Evolutionary conservation across 2,888 invertebrate species (phyloP).

Genomic region (Heliothis peltigera): DNA sequence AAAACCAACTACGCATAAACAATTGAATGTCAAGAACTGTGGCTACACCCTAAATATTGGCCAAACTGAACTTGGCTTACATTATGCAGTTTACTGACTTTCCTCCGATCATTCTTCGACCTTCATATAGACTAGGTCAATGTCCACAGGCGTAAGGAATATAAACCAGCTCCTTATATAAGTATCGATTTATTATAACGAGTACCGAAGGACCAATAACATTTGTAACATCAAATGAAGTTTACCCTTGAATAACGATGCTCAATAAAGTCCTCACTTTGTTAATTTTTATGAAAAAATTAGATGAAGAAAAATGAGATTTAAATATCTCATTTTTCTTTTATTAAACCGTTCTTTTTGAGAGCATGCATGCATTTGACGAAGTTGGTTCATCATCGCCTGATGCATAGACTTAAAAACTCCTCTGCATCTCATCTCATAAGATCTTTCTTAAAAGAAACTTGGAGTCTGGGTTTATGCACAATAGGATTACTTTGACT

Average conservation of each 20-base stretch:
- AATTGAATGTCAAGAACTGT: conserved; percentile 28
- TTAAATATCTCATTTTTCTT: not conserved
- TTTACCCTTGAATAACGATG: not conserved
- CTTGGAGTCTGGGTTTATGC: no score
- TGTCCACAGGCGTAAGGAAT: conserved; percentile 32
- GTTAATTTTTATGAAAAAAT: not conserved
- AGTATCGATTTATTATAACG: conserved; percentile 10
- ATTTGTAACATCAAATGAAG: not conserved
- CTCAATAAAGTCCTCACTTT: not conserved
- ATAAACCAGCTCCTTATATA: conserved; percentile 15
- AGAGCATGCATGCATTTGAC: no score
- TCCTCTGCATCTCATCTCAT: no score
- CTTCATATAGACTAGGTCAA: conserved; percentile 51
- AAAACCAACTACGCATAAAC: not conserved
- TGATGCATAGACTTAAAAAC: no score
- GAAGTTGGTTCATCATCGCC: no score
- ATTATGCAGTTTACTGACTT: conserved; percentile 15
- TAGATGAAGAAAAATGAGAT: no score
- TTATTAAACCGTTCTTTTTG: no score
- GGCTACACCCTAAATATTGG: conserved; percentile 20
- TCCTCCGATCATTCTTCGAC: conserved; percentile 23
- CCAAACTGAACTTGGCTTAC: conserved; percentile 50
- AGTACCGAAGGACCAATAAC: not conserved
- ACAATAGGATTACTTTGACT: no score
- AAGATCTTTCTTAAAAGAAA: no score